A percentile compares a stretch with the other conserved stretches of the same genome.
These are phyloP conservation scores for Tupiocoris notatus DNA, from an alignment of 2,888 invertebrate genomes.

Conservation along the genomic window DNA sequence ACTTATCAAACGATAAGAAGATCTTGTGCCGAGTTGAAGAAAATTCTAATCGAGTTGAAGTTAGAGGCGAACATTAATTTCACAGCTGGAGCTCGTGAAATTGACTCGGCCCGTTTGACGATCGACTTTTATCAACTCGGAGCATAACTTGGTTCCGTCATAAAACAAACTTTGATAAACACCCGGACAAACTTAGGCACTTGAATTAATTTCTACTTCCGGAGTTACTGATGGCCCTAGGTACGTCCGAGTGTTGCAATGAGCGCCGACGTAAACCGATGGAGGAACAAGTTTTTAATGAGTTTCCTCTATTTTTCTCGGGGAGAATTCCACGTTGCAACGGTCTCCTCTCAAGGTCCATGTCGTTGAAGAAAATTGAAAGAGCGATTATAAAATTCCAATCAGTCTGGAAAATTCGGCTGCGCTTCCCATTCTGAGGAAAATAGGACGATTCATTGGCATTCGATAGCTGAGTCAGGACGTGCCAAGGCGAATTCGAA, in stretches of 20 bases:
- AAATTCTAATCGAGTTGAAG: not conserved
- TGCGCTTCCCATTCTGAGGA: too few relatives aligned
- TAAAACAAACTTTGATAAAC: not conserved
- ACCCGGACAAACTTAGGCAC: not conserved
- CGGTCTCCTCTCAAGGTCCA: too few relatives aligned
- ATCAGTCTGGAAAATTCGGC: too few relatives aligned
- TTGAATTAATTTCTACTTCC: not conserved
- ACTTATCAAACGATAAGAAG: not conserved
- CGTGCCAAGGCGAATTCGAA: too few relatives aligned
- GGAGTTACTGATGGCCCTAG: too few relatives aligned
- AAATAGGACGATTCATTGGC: too few relatives aligned
- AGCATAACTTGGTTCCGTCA: not conserved
- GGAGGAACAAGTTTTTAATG: not conserved
- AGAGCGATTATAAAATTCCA: too few relatives aligned
- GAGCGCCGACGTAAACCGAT: too few relatives aligned
- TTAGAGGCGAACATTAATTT: not conserved
- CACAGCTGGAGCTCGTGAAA: not conserved
- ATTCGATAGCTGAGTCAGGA: too few relatives aligned
- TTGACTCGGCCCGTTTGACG: not conserved
- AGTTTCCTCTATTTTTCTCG: not conserved
- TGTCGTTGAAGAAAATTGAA: too few relatives aligned
- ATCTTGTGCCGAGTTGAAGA: not conserved
- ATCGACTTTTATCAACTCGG: not conserved
- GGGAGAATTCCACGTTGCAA: too few relatives aligned
- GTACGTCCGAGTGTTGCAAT: too few relatives aligned